Percentiles rank a stretch among this genome's conserved stretches.
Evolutionary conservation across 2,797 vertebrate genomes (phyloP).

Genomic region (Coilia nasus): DNA sequence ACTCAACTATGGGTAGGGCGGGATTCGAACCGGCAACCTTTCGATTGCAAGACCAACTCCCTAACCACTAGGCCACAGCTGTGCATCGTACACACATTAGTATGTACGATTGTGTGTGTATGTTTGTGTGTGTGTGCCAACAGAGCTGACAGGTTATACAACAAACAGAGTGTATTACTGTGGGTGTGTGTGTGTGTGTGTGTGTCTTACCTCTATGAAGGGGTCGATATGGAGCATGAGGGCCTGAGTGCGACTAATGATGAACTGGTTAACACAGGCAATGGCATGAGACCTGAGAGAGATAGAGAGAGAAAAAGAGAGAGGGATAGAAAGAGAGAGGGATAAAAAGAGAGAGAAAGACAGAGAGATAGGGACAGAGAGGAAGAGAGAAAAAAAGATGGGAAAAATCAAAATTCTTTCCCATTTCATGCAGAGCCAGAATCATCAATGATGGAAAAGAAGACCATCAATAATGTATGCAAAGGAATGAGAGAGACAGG

Average conservation of each 20-base stretch:
- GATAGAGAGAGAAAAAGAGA: background rate
- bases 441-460: background rate
- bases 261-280: constrained; percentile 97
- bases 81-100: too few relatives aligned
- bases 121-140: background rate
- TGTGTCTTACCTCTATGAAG: constrained; percentile 88
- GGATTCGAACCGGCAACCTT: too few relatives aligned
- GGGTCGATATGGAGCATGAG: constrained; percentile 97
- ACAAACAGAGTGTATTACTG: background rate
- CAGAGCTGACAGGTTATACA: too few relatives aligned
- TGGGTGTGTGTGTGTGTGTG: background rate
- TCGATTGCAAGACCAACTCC: too few relatives aligned
- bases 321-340: background rate
- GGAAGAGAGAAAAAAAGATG: too few relatives aligned
- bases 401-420: too few relatives aligned
- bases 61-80: too few relatives aligned
- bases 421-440: too few relatives aligned
- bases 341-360: background rate
- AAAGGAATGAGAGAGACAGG: background rate
- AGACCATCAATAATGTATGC: too few relatives aligned
- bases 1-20: too few relatives aligned
- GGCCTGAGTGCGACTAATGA: constrained; percentile 96
- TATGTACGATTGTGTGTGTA: background rate
- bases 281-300: constrained; percentile 90
- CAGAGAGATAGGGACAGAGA: background rate